Evolutionary conservation across 2,888 invertebrate species (phyloP), one percentile per base, ranked within the genome.

Genomic region (Dryobotodes eremita): DNA sequence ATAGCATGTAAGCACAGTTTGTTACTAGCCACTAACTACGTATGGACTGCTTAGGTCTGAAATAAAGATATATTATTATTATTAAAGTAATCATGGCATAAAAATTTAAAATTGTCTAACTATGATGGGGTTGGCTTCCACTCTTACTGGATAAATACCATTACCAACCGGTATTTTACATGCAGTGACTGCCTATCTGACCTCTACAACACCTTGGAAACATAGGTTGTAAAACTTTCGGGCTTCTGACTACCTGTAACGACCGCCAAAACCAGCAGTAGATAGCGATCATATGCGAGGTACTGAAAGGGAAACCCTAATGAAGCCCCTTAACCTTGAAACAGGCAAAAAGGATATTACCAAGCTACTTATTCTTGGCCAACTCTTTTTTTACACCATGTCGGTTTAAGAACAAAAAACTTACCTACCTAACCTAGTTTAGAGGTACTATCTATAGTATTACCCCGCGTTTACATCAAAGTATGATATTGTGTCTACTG

Each of bases 261-360:
- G 6, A 23, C 23, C 10, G 26, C 6, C 15, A 20, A 36, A 42
- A 17, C 3, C 20, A 42, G 1, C 15, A 46, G 17, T n/a, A 55
- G 36, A 26, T 31, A 13, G 5, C 4, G 10, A 46, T 26, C 20
- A 50, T 57, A 42, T 26, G 6, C 36, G 4, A 73, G 13, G 26
- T 59, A 48, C 36, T 23, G 31, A 13, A 69, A 70, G 11, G 8
- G n/a, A 36, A 59, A 86, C 86, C 84, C 53, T 31, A 26, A 46
- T 13, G 8, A 62, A 82, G 86, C 84, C 84, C 36, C 84, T 77
- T 71, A 61, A 72, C 86, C 84, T 86, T 82, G 77, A 71, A 72
- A 46, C 3, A 31, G 64, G 71, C 36, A 66, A 62, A 71, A 26
- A 77, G 71, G 74, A 77, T 74, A 71, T 73, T 48, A 82, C 42